phyloP scores from a whole-genome alignment of 1,140 invertebrate species.

The Akabosia matsudoensis region DNA sequence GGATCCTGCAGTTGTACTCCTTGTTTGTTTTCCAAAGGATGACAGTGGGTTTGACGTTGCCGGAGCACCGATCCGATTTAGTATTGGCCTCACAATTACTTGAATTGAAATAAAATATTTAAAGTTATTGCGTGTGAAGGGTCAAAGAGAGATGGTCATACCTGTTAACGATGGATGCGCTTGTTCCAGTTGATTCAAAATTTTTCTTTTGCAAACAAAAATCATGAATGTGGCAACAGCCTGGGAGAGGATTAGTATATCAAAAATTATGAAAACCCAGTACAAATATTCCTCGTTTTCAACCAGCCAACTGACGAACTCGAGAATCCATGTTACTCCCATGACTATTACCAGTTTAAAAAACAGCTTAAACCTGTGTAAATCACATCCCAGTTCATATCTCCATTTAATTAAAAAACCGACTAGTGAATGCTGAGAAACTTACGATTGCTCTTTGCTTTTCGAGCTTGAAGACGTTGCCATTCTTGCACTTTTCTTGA shows the following conservation, averaged over 20 bases:
- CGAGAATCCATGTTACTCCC: conserved; percentile 31
- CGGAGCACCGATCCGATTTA: background rate
- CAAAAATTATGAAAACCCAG: conserved; percentile 2
- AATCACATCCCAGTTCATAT: too few relatives aligned
- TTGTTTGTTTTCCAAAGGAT: background rate
- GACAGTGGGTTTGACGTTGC: background rate
- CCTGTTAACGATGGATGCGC: conserved; percentile 22
- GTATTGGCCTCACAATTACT: background rate
- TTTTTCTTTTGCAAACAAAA: conserved; percentile 38
- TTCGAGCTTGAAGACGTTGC: background rate
- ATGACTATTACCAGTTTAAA: conserved; percentile 30
- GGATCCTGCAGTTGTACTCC: background rate
- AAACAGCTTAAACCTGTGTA: conserved; percentile 31
- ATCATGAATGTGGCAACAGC: conserved; percentile 26
- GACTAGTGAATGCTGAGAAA: too few relatives aligned
- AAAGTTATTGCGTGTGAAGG: background rate
- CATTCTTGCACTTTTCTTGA: conserved; percentile 22
- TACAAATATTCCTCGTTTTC: background rate
- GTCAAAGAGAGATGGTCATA: conserved; percentile 3
- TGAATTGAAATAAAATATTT: background rate
- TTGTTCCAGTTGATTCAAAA: conserved; percentile 21
- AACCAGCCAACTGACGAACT: conserved; percentile 18
- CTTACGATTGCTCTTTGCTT: background rate
- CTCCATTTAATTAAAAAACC: background rate
- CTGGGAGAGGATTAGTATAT: conserved; percentile 29